A percentile compares a stretch with the other conserved stretches of the same genome.
Evolutionary conservation across 2,888 invertebrate genomes (phyloP).

Genomic region (Spisula subtruncata): DNA sequence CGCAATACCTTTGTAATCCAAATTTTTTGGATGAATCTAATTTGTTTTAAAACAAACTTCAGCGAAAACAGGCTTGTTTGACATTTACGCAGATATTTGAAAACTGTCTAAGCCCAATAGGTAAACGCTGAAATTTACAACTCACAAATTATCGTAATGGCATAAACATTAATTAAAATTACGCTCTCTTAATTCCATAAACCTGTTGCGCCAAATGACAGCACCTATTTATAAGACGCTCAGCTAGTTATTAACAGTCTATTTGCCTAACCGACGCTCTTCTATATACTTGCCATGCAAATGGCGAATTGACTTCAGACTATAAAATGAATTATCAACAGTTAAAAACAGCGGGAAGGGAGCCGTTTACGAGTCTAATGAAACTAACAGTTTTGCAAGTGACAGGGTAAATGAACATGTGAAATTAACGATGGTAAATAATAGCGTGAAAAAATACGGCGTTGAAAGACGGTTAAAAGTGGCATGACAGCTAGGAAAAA

Average conservation of each 20-base stretch:
- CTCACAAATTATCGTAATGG: conserved; percentile 65
- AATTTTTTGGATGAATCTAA: conserved; percentile 51
- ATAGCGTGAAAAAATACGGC: conserved; percentile 55
- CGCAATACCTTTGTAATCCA: conserved; percentile 36
- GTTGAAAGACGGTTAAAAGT: conserved; percentile 58
- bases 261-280: conserved; percentile 34
- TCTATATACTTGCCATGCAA: conserved; percentile 43
- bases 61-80: conserved; percentile 64
- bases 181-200: conserved; percentile 62
- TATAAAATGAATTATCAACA: conserved; percentile 72
- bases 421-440: conserved; percentile 69
- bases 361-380: conserved; percentile 68
- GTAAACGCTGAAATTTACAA: conserved; percentile 60
- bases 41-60: conserved; percentile 72
- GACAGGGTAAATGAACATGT: conserved; percentile 74
- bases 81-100: conserved; percentile 57
- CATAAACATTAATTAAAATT: conserved; percentile 75
- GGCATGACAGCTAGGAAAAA: conserved; percentile 44
- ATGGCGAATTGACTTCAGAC: conserved; percentile 62
- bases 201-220: conserved; percentile 64
- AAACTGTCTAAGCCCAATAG: conserved; percentile 34
- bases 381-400: conserved; percentile 72
- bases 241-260: conserved; percentile 41
- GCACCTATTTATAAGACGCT: conserved; percentile 42
- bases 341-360: conserved; percentile 64